phyloP scores from a whole-genome alignment of 2,888 invertebrate genomes.

The Aproaerema taeniolella region DNA sequence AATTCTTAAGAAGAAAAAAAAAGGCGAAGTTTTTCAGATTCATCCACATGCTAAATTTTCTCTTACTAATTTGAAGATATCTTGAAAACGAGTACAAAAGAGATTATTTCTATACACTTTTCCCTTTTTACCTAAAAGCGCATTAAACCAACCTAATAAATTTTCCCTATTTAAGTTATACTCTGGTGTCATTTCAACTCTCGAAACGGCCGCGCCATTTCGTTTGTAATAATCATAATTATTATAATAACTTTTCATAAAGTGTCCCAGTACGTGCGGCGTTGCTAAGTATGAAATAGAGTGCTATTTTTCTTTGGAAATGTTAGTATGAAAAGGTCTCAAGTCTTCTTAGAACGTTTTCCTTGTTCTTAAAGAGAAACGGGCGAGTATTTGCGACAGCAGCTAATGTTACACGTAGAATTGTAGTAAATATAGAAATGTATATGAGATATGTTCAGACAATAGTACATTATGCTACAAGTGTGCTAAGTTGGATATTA shows the following conservation, averaged over 20 bases:
- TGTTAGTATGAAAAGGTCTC: slow-evolving; percentile 11
- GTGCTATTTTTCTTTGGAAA: slow-evolving; percentile 26
- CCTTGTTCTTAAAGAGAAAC: slow-evolving; percentile 13
- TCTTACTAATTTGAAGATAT: no score
- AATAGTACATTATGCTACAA: no score
- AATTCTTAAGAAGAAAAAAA: no score
- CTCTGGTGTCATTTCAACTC: not conserved
- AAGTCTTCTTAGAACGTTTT: slow-evolving; percentile 13
- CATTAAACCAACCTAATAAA: no score
- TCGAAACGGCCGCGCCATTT: not conserved
- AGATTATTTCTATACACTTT: no score
- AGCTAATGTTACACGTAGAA: slow-evolving; percentile 19
- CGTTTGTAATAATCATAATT: slow-evolving; percentile 9
- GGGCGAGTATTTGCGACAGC: slow-evolving; percentile 13
- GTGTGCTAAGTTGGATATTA: no score
- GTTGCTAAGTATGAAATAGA: slow-evolving; percentile 27
- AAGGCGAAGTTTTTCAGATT: no score
- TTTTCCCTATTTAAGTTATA: no score
- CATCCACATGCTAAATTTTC: no score
- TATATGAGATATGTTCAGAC: slow-evolving; percentile 11
- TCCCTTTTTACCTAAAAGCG: no score
- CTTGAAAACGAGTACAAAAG: no score
- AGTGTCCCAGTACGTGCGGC: slow-evolving; percentile 21
- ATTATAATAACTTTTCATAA: slow-evolving; percentile 33
- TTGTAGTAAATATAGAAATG: slow-evolving; percentile 16